phyloP scores from a whole-genome alignment of 2,888 invertebrate genomes.

The Lepetodrilus schrolli region DNA sequence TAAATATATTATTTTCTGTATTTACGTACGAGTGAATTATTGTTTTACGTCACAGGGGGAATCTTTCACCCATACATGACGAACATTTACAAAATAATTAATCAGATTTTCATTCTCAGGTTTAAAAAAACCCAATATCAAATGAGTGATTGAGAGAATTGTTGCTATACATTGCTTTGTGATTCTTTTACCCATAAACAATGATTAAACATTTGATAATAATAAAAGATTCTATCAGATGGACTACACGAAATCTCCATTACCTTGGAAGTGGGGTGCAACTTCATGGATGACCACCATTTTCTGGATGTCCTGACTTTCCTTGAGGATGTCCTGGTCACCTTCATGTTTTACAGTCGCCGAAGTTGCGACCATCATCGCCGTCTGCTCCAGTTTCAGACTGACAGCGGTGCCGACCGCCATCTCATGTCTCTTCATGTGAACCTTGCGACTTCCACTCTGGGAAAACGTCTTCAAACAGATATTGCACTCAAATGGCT shows the following conservation, averaged over 20 bases:
- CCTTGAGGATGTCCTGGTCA: background rate
- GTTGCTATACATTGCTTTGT: background rate
- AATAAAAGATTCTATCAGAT: too few relatives aligned
- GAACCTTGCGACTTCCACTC: conserved; percentile 76
- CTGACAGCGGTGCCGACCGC: conserved; percentile 24
- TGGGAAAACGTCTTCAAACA: conserved; percentile 76
- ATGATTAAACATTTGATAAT: too few relatives aligned
- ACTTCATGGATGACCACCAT: background rate
- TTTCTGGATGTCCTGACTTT: background rate
- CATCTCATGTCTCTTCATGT: conserved; percentile 78
- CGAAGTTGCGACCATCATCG: background rate
- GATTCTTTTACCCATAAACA: background rate
- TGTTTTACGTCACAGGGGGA: too few relatives aligned
- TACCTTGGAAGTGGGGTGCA: background rate
- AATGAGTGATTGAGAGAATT: background rate
- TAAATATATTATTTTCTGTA: too few relatives aligned
- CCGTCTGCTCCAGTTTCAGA: conserved; percentile 1
- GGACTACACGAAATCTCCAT: too few relatives aligned
- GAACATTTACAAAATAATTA: too few relatives aligned
- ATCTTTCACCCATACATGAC: too few relatives aligned
- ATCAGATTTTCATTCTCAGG: too few relatives aligned
- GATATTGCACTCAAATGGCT: conserved; percentile 73
- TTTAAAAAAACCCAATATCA: too few relatives aligned
- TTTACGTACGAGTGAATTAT: too few relatives aligned
- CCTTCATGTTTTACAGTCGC: background rate